phyloP scores from a whole-genome alignment of 2,797 vertebrate genomes.

The Ptychadena robeensis region DNA sequence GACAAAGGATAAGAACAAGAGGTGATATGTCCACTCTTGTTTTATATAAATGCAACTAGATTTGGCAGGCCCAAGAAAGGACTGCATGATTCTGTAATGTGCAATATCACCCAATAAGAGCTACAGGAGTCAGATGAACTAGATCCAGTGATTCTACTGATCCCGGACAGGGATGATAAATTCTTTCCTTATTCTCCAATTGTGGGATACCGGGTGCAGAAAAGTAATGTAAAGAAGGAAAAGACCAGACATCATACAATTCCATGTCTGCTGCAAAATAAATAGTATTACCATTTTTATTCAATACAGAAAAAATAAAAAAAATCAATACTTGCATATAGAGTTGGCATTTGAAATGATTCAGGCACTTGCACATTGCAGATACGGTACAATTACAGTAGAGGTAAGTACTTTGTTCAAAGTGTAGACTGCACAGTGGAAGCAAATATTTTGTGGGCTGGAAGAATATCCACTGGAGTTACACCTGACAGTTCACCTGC shows the following conservation, averaged over 20 bases:
- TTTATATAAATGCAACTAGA: no score
- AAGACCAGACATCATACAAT: background rate
- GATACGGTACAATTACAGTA: constrained; percentile 19
- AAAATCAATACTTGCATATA: constrained; percentile 11
- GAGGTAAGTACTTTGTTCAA: background rate
- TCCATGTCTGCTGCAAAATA: background rate
- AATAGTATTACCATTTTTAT: background rate
- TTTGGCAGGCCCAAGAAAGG: no score
- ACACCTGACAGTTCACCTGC: background rate
- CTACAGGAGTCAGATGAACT: no score
- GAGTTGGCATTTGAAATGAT: background rate
- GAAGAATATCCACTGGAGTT: background rate
- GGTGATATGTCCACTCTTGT: no score
- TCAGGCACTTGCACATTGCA: constrained; percentile 48
- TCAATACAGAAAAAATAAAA: background rate
- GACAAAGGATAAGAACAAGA: no score
- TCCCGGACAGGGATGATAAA: no score
- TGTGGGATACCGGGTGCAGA: no score
- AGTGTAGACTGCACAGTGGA: background rate
- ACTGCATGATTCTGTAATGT: no score
- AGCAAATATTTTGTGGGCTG: background rate
- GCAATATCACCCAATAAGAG: no score
- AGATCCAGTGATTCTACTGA: no score
- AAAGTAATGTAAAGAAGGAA: background rate
- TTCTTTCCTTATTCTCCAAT: no score